Base-by-base conservation (phyloP, 2,797 vertebrate species). In the Danio kyathit region DNA sequence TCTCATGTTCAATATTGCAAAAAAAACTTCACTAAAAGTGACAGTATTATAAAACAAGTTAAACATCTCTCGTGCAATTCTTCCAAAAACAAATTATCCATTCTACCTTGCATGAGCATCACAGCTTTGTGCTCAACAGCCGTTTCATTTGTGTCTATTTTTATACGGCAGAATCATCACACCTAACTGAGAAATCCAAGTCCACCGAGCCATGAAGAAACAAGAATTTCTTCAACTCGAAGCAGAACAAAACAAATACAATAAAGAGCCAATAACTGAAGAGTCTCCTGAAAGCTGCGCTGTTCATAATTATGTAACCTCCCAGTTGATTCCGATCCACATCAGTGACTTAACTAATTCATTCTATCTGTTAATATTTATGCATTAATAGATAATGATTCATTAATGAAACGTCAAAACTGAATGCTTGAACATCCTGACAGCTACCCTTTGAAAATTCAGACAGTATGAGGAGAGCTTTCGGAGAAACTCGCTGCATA, bases 281-380 rank as follows among this genome's bases (percentile, higher is more conserved):
- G 11, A 13, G 51, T 43, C 66, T 73, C 87, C 85, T 74, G 76
- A 89, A 89, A 86, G 83, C 84, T 81, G 83, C 89, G 85, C 67
- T 82, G 44, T 74, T 79, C 60, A 54, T 78, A 76, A 82, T 74
- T 72, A 82, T 81, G 75, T 76, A 87, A 89, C 86, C 86, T 92
- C 88, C 89, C 90, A 88, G 88, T 90, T 92, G 90, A 91, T 91
- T 92, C 90, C 86, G 66, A 86, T 90, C 88, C 88, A 92, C 93
- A 89, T 91, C 90, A 92, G 89, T 92, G 90, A 93, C 90, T 92
- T 89, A 91, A 91, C 89, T 91, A 92, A 93, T 93, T 93, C 89
- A 91, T 92, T 94, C 90, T 89, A 92, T 93, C 88, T 90, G 91
- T 92, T 93, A 92, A 94, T 93, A 93, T 93, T 93, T 91, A 94